phyloP scores from a whole-genome alignment of 1,140 invertebrate species.

The Drosophila lini region DNA sequence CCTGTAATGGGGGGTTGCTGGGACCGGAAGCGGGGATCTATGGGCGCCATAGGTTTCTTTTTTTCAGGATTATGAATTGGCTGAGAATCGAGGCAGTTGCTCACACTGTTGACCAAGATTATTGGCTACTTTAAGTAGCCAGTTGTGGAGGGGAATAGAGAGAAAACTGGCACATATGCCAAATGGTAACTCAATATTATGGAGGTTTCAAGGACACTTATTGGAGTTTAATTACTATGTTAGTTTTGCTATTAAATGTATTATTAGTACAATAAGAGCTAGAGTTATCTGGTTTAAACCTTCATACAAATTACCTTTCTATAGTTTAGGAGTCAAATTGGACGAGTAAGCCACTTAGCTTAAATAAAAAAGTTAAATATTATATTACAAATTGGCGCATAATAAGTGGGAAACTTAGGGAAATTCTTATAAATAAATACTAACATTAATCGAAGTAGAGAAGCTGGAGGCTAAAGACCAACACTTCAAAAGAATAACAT shows the following conservation, averaged over 20 bases:
- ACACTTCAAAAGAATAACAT: neutral
- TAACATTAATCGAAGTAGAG: too few relatives aligned
- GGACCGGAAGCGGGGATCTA: slow-evolving; percentile 25
- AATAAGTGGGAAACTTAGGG: too few relatives aligned
- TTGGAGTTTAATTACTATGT: neutral
- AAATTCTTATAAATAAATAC: too few relatives aligned
- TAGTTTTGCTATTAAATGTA: neutral
- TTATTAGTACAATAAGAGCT: neutral
- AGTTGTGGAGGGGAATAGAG: neutral
- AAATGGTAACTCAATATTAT: neutral
- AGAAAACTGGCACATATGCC: neutral
- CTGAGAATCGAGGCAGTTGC: slow-evolving; percentile 62
- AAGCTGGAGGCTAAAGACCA: neutral
- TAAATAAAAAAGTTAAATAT: too few relatives aligned
- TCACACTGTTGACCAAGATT: slow-evolving; percentile 43
- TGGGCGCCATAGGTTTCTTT: slow-evolving; percentile 32
- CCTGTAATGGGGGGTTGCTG: neutral
- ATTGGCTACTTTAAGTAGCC: slow-evolving; percentile 50
- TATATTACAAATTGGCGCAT: too few relatives aligned
- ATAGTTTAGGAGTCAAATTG: neutral
- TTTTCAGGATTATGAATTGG: slow-evolving; percentile 62
- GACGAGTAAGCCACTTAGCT: neutral
- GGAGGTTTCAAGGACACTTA: neutral
- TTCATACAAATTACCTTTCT: neutral
- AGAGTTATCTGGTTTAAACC: neutral